These are phyloP conservation scores for Apogon talboti DNA, from an alignment of 2,797 vertebrate species.

Conservation along the genomic window DNA sequence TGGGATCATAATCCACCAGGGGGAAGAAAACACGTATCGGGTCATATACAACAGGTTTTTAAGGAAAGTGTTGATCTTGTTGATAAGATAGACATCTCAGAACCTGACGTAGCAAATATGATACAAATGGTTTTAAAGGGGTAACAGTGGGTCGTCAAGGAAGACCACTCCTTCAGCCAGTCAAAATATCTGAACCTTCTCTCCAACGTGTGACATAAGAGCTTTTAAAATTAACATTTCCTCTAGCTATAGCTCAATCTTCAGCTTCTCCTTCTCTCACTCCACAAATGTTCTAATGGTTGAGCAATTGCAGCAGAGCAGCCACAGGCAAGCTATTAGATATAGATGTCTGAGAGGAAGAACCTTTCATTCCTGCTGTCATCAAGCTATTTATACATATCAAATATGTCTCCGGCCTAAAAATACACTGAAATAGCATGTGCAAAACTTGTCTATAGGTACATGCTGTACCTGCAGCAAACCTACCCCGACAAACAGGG, in stretches of 20 bases:
- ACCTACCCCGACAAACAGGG: too few relatives aligned
- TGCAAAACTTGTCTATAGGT: too few relatives aligned
- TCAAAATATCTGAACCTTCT: constrained; percentile 30
- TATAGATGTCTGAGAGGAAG: constrained; percentile 54
- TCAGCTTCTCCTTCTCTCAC: constrained; percentile 40
- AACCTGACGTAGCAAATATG: too few relatives aligned
- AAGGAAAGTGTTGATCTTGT: too few relatives aligned
- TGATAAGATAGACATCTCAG: too few relatives aligned
- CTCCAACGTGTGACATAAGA: constrained; percentile 58
- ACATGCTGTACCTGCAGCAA: too few relatives aligned
- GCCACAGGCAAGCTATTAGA: constrained; percentile 66
- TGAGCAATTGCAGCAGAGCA: constrained; percentile 52
- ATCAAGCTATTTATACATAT: constrained; percentile 55
- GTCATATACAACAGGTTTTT: too few relatives aligned
- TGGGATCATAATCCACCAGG: too few relatives aligned
- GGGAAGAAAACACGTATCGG: too few relatives aligned
- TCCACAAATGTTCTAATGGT: constrained; percentile 69
- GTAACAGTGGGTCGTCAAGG: constrained; percentile 36
- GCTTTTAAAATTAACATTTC: constrained; percentile 70
- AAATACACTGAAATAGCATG: constrained; percentile 5
- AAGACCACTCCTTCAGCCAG: constrained; percentile 48
- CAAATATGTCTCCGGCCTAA: constrained; percentile 16
- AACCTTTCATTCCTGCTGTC: constrained; percentile 32
- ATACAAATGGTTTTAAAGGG: too few relatives aligned
- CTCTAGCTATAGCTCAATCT: constrained; percentile 54